Evolutionary conservation across 2,888 invertebrate genomes (phyloP), one percentile per base, ranked within the genome.

Genomic region (Euphydryas editha): DNA sequence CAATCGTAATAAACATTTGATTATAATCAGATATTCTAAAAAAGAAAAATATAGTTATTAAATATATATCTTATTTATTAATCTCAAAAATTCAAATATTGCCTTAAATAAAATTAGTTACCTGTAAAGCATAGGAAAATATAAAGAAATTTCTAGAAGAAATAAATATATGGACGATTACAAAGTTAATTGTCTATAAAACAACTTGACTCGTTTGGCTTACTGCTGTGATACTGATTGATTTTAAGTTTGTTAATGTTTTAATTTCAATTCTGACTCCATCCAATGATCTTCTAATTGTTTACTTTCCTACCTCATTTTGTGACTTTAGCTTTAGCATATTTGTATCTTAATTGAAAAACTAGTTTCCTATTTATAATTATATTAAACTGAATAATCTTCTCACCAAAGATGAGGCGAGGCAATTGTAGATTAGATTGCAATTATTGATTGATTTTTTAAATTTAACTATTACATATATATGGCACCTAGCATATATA

Each of bases 241-340:
- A n/a, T 6, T 44, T 39, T 39, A 44, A 5, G 5, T 44, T 44
- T n/a, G 47, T 10, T 10, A 54, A 54, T 54, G 54, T 54, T 54
- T 15, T 54, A 15, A 17, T 44, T n/a, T 65, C 20, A 20, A 51
- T 55, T 59, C 64, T 71, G 65, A 81, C 79, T 85, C 84, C 84
- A 83, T 86, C 83, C 84, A 83, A 75, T 72, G 62, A 79, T 77
- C 78, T 81, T 84, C 80, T 84, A 76, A 79, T 85, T 77, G 73
- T 84, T 87, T 85, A 85, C 83, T 86, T 75, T 86, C 87, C 92
- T 92, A 92, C 91, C 92, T 92, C 91, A 92, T 87, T 86, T 82
- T 84, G 83, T 87, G 82, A 84, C 82, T 85, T 74, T 86, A 87
- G 87, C 80, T 81, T 81, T 84, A 86, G 81, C 78, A 72, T 78